Evolutionary conservation across 2,888 invertebrate species (phyloP), one percentile per base, ranked within the genome.

Genomic region (Zhengitettix transpicula): DNA sequence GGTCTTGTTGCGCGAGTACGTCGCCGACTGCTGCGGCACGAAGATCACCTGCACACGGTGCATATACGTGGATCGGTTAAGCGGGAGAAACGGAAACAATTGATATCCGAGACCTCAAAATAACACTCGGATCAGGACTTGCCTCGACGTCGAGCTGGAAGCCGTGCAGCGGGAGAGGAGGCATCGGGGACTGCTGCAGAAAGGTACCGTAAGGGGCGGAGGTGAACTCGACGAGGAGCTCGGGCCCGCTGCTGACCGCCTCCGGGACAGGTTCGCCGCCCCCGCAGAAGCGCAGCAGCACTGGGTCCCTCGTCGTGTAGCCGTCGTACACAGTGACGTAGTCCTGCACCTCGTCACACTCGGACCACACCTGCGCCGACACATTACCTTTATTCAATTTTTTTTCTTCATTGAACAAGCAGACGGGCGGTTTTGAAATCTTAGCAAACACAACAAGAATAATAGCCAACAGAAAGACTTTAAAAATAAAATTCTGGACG

Each of bases 171-270:
- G 87, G 84, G 71, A 87, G 83, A 53, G 82, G 78, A 40, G 87
- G 84, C 15, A 84, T 82, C 8, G 89, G 89, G n/a, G 84, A 82
- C 7, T 89, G 89, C 71, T 88, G 86, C 65, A 89, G 78, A 73
- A 92, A 90, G 65, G 91, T 91, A 65, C 92, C 92, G 71, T 85
- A 92, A 9, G 91, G 89, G 17, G 91, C 91, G 54, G 91, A 89
- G 62, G 89, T 87, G 72, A 93, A 91, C 75, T 91, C 91, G 41
- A 93, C 90, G 65, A 93, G 78, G 67, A 93, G 77, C 73, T 92
- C 91, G 62, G 89, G 88, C 0, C 91, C 89, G 70, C 90, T 91
- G 65, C 90, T 90, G 66, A 88, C 83, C 42, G 91, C 85, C 69
- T 87, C 85, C 12, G 92, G 91, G 59, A 92, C 86, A 7, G 88